Evolutionary conservation across 2,888 invertebrate genomes (phyloP).

Genomic region (Silvanus unidentatus): DNA sequence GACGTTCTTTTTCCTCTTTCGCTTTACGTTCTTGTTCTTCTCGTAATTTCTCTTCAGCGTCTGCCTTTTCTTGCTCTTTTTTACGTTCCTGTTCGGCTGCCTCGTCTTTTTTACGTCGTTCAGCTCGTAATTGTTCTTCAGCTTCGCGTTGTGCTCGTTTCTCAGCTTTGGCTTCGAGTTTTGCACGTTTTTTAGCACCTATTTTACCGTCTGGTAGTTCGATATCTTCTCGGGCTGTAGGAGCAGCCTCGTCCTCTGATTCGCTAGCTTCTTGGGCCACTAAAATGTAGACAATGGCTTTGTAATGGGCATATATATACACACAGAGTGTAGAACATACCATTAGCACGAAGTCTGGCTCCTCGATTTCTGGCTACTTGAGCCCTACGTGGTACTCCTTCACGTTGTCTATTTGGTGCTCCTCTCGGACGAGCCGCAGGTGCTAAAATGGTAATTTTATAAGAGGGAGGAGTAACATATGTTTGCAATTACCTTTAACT

Average conservation of each 20-base stretch:
- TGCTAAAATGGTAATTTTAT: constrained; percentile 7
- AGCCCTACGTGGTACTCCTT: constrained; percentile 58
- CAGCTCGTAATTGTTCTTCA: constrained; percentile 70
- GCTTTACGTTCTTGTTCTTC: constrained; percentile 66
- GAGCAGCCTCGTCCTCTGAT: background rate
- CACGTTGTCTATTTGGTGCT: constrained; percentile 45
- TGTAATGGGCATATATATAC: no score
- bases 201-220: constrained; percentile 67
- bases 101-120: constrained; percentile 66
- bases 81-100: constrained; percentile 70
- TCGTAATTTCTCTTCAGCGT: constrained; percentile 64
- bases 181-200: constrained; percentile 91
- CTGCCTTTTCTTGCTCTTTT: constrained; percentile 64
- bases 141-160: constrained; percentile 77
- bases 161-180: constrained; percentile 89
- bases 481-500: constrained; percentile 12
- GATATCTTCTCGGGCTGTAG: constrained; percentile 48
- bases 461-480: background rate
- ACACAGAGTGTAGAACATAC: constrained; percentile 16
- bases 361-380: constrained; percentile 70
- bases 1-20: constrained; percentile 70
- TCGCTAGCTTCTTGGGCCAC: constrained; percentile 33
- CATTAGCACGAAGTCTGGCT: constrained; percentile 53
- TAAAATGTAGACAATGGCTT: no score
- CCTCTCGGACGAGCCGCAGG: constrained; percentile 28